Percentiles rank a stretch among this genome's conserved stretches.
Conservation (phyloP, 1,140 invertebrate genomes). For the Andrena cerasifolii region DNA sequence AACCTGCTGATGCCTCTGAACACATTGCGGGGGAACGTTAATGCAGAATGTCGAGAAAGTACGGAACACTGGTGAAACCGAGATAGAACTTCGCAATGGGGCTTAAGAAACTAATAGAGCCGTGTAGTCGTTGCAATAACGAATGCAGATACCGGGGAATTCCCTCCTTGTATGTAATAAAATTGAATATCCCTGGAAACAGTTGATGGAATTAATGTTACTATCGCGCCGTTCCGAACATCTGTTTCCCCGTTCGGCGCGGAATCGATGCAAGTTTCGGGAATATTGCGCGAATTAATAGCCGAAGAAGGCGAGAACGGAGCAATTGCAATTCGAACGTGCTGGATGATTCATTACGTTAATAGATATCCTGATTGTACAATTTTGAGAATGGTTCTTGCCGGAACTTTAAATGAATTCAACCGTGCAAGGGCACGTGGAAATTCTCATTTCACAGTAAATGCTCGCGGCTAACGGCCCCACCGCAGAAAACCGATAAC, state of each 20-base stretch:
- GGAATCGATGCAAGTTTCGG: conserved; percentile 25
- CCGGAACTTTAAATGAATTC: conserved; percentile 40
- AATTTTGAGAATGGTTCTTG: conserved; percentile 39
- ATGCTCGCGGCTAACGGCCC: conserved; percentile 49
- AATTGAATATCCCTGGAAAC: conserved; percentile 6
- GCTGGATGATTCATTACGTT: conserved; percentile 42
- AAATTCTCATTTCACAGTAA: conserved; percentile 48
- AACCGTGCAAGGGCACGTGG: background rate
- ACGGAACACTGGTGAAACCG: background rate
- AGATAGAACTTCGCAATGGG: background rate
- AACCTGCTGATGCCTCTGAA: too few relatives aligned
- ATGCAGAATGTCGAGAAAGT: background rate
- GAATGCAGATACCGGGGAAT: conserved; percentile 18
- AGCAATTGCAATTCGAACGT: background rate
- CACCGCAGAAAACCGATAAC: conserved; percentile 31
- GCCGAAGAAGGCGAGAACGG: background rate
- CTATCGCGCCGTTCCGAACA: conserved; percentile 3
- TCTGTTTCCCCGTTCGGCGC: conserved; percentile 10
- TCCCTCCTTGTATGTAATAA: background rate
- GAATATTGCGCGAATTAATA: conserved; percentile 27
- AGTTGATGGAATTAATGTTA: conserved; percentile 21
- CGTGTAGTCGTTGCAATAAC: background rate
- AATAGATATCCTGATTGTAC: conserved; percentile 41
- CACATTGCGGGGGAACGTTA: too few relatives aligned
- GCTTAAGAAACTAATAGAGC: too few relatives aligned